A percentile compares a stretch with the other conserved stretches of the same genome.
Evolutionary conservation across 2,113 vertebrate genomes (phyloP).

Genomic region (Forbesichthys papilliferus): DNA sequence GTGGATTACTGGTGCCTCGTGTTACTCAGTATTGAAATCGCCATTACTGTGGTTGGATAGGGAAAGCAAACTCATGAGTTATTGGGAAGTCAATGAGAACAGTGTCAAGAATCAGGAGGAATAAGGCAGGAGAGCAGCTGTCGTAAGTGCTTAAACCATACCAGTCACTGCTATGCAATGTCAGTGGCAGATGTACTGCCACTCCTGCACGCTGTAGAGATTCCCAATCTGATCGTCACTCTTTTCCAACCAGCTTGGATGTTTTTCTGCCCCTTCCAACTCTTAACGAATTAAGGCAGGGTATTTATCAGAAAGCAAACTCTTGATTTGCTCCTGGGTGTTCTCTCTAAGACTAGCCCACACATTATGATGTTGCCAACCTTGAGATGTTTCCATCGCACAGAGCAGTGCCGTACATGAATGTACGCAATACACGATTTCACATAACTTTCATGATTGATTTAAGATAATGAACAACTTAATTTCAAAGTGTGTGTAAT

Average conservation of each 20-base stretch:
- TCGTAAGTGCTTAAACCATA: slow-evolving; percentile 22
- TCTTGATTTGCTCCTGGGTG: background rate
- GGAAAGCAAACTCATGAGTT: slow-evolving; percentile 38
- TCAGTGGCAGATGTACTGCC: slow-evolving; percentile 26
- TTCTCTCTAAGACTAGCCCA: background rate
- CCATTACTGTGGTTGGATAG: slow-evolving; percentile 25
- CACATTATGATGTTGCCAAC: background rate
- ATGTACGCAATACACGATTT: background rate
- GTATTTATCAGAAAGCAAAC: background rate
- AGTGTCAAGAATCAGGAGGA: slow-evolving; percentile 26
- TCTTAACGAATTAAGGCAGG: too few species aligned
- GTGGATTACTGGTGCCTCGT: too few species aligned
- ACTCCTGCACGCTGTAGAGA: background rate
- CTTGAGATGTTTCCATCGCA: background rate
- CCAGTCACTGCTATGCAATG: slow-evolving; percentile 3
- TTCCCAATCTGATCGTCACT: background rate
- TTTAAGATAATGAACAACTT: background rate
- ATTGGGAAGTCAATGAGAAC: slow-evolving; percentile 10
- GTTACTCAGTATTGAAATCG: slow-evolving; percentile 19
- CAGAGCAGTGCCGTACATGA: background rate
- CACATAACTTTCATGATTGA: background rate
- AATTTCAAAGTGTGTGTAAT: background rate
- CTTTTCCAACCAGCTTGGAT: too few species aligned
- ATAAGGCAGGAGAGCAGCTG: slow-evolving; percentile 16
- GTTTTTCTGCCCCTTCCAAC: too few species aligned